phyloP scores from a whole-genome alignment of 2,797 vertebrate genomes.

The Taeniopygia guttata region DNA sequence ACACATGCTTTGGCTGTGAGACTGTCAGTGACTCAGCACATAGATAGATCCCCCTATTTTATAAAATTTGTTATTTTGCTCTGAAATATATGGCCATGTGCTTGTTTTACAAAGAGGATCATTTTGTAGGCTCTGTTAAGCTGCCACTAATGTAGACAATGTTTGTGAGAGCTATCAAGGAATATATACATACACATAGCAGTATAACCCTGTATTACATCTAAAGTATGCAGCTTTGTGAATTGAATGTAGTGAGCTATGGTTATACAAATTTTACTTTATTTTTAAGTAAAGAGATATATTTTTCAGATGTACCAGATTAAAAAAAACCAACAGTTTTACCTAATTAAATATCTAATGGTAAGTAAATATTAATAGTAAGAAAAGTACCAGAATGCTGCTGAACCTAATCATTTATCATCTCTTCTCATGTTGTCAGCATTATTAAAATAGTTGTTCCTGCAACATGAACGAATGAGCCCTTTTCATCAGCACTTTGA shows the following conservation, averaged over 20 bases:
- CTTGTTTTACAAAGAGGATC: not conserved
- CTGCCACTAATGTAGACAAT: not conserved
- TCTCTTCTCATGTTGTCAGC: not conserved
- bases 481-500: slow-evolving; percentile 10
- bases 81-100: not conserved
- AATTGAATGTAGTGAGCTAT: not conserved
- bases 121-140: not conserved
- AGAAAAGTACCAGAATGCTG: not conserved
- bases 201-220: not conserved
- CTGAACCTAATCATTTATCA: not conserved
- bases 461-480: not conserved
- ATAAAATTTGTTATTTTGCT: not conserved
- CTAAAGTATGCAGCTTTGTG: not conserved
- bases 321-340: not conserved
- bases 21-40: not conserved
- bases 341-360: not conserved
- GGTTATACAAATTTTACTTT: not conserved
- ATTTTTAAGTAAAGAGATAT: not conserved
- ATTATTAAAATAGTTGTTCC: slow-evolving; percentile 5
- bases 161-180: not conserved
- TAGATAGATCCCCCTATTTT: not conserved
- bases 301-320: not conserved
- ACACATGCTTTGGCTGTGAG: not conserved
- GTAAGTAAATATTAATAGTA: not conserved
- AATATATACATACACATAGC: not conserved